Evolutionary conservation across 1,140 invertebrate species (phyloP).

Genomic region (Dryas iulia): DNA sequence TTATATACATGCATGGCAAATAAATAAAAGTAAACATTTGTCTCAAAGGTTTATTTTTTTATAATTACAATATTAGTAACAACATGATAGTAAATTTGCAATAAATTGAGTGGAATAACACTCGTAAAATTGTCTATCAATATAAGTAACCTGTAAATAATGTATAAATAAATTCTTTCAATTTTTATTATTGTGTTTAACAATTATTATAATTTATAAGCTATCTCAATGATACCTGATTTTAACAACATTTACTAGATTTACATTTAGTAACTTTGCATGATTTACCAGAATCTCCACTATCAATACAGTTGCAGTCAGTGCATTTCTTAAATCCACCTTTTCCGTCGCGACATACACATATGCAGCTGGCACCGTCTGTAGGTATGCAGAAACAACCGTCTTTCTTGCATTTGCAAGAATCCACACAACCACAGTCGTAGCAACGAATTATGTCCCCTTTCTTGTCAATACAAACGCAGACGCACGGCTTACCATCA

Average conservation of each 20-base stretch:
- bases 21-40: too few relatives aligned
- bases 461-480: neutral
- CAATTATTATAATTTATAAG: neutral
- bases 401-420: neutral
- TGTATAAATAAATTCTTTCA: too few relatives aligned
- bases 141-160: too few relatives aligned
- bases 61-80: too few relatives aligned
- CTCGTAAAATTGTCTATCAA: too few relatives aligned
- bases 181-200: too few relatives aligned
- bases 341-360: neutral
- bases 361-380: neutral
- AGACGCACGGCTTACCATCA: neutral
- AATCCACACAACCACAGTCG: neutral
- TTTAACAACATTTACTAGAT: neutral
- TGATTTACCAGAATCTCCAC: too few relatives aligned
- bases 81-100: too few relatives aligned
- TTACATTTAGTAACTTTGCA: neutral
- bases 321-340: neutral
- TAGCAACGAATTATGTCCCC: neutral
- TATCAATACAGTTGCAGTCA: neutral
- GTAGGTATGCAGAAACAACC: constrained; percentile 8
- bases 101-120: too few relatives aligned
- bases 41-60: too few relatives aligned
- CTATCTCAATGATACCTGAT: neutral
- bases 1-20: too few relatives aligned